Percentiles rank a stretch among this genome's conserved stretches.
Evolutionary conservation across 2,888 invertebrate species (phyloP).

Genomic region (Electrophaes corylata): DNA sequence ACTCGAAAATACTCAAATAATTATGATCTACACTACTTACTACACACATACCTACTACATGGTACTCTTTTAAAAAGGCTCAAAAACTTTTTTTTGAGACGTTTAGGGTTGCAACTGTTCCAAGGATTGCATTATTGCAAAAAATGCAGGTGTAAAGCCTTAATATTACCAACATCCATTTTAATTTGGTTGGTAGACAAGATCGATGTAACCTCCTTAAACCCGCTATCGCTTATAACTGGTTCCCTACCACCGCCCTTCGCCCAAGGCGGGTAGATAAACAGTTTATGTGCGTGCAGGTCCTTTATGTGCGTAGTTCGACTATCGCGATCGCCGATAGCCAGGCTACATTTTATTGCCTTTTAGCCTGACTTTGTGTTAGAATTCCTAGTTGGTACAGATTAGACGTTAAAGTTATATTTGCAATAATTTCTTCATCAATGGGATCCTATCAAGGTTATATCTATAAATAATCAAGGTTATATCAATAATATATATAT

Average conservation of each 20-base stretch:
- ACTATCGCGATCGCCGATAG: slow-evolving; percentile 51
- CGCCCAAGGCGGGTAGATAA: slow-evolving; percentile 75
- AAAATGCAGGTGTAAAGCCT: too few relatives aligned
- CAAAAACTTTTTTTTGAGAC: too few relatives aligned
- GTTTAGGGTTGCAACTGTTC: too few relatives aligned
- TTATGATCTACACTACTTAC: too few relatives aligned
- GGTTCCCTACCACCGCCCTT: slow-evolving; percentile 45
- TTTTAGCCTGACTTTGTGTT: slow-evolving; percentile 36
- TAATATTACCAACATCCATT: too few relatives aligned
- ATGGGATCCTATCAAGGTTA: background rate
- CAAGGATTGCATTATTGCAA: too few relatives aligned
- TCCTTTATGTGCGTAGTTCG: slow-evolving; percentile 70
- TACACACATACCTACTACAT: too few relatives aligned
- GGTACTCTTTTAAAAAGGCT: too few relatives aligned
- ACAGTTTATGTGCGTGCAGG: slow-evolving; percentile 71
- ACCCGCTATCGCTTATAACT: slow-evolving; percentile 34
- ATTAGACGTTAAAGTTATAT: background rate
- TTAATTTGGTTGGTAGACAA: too few relatives aligned
- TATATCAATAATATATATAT: too few relatives aligned
- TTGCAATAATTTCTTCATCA: background rate
- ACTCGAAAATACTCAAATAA: too few relatives aligned
- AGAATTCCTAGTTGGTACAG: slow-evolving; percentile 5
- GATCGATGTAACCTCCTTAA: background rate
- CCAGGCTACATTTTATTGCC: slow-evolving; percentile 45
- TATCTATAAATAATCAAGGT: too few relatives aligned